These are phyloP conservation scores for Anseranas semipalmata DNA, from an alignment of 2,113 vertebrate species.

Conservation along the genomic window DNA sequence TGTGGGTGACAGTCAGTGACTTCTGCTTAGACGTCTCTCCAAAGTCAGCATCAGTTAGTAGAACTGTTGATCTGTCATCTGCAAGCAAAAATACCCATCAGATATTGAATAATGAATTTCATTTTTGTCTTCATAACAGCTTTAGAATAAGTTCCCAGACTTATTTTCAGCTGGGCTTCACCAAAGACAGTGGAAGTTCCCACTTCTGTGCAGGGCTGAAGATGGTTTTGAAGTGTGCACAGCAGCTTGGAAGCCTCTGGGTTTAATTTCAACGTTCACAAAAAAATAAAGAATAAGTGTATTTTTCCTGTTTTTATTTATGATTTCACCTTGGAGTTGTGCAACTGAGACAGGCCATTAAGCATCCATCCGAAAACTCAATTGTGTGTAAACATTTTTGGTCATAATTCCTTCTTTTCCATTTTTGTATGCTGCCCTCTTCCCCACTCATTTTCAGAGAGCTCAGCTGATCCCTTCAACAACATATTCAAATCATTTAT, in stretches of 20 bases:
- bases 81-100: neutral
- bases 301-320: neutral
- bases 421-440: neutral
- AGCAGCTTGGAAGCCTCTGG: neutral
- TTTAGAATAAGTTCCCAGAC: accelerated
- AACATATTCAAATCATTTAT: neutral
- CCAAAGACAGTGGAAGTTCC: neutral
- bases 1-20: constrained; percentile 97
- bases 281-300: neutral
- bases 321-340: neutral
- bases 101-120: neutral
- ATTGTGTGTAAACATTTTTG: neutral
- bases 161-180: neutral
- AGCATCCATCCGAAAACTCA: neutral
- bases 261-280: neutral
- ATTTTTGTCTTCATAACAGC: neutral
- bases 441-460: neutral
- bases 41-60: constrained; percentile 96
- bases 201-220: neutral
- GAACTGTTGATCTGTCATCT: constrained; percentile 96
- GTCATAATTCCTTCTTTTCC: neutral
- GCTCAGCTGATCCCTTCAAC: neutral
- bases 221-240: neutral
- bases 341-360: neutral
- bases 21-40: constrained; percentile 96